phyloP scores from a whole-genome alignment of 64 coral and sea anemone genomes.

The Astreopora myriophthalma region DNA sequence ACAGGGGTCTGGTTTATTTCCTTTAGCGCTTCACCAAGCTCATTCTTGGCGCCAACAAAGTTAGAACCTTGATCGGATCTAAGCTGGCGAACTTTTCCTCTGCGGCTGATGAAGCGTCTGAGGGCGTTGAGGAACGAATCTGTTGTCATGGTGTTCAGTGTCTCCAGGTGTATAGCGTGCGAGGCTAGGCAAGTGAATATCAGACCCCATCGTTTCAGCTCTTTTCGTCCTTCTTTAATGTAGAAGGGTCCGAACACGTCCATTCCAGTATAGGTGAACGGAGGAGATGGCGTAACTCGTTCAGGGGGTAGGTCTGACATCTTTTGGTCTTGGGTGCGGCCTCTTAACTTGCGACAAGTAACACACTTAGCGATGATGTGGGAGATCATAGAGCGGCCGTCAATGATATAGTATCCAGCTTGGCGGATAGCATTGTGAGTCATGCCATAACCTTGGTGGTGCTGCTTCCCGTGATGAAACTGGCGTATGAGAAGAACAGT shows the following conservation, averaged over 20 bases:
- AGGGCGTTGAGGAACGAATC: slow-evolving; percentile 1
- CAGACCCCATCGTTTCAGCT: slow-evolving; percentile 55
- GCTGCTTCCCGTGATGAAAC: no score
- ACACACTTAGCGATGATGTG: slow-evolving; percentile 58
- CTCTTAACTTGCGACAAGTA: slow-evolving; percentile 35
- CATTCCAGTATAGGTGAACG: not conserved
- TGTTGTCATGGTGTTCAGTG: not conserved
- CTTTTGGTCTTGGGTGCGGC: slow-evolving; percentile 61
- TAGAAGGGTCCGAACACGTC: no score
- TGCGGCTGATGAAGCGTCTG: slow-evolving; percentile 46
- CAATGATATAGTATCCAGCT: slow-evolving; percentile 56
- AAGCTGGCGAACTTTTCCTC: slow-evolving; percentile 57
- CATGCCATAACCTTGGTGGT: slow-evolving; percentile 38
- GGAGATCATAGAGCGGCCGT: slow-evolving; percentile 19
- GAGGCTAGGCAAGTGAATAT: slow-evolving; percentile 56
- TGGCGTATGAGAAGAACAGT: no score
- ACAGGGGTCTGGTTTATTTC: not conserved
- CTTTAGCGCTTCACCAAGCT: not conserved
- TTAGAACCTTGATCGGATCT: slow-evolving; percentile 51
- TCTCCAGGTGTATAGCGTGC: slow-evolving; percentile 30
- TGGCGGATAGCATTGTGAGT: slow-evolving; percentile 68
- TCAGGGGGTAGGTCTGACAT: slow-evolving; percentile 63
- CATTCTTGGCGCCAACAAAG: slow-evolving; percentile 53
- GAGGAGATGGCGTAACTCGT: slow-evolving; percentile 27
- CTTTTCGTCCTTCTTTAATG: not conserved